Base-by-base conservation (phyloP, 2,113 vertebrate genomes). In the Xenus cinereus region DNA sequence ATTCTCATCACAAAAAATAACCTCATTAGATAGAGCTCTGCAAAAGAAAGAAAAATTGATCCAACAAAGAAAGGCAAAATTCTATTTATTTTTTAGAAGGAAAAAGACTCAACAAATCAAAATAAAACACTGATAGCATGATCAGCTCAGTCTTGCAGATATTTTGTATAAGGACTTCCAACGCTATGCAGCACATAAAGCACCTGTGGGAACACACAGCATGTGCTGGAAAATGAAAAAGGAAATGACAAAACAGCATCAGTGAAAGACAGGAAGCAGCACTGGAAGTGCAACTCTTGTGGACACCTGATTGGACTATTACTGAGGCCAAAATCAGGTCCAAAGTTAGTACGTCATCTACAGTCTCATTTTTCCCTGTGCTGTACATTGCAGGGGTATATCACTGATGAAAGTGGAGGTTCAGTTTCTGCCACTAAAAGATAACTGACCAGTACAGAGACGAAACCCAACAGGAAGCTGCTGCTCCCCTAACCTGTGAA, bases 1-100 rank as follows among this genome's bases (percentile, higher is more conserved):
- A 41, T 51, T 93, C 80, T 85, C 39, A 77, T 22, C 51, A 87
- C 53, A 87, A 84, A 86, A 89, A 37, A 91, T 22, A 77, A 81
- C 35, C 67, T 84, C 18, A 57, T 89, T 91, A 89, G 32, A 45
- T 1, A 64, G 46, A 86, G 7, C 30, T 71, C 60, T 60, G 8
- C n/a, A 60, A 57, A 87, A 77, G 9, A 68, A 73, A 53, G 50
- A 76, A 84, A 53, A 69, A 46, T 4, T 26, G n/a, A 56, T 33
- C 19, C 22, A 32, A n/a, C 20, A 77, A 37, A 68, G 20, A 41
- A 79, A 90, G 88, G 32, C 17, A 93, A 86, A 73, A 66, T 64
- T 62, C 43, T 84, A 21, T 77, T 85, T 67, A 24, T 79, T 63
- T 93, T 84, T 78, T 30, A 56, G 64, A 72, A 89, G 33, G 39